A percentile compares a stretch with the other conserved stretches of the same genome.
phyloP scores from a whole-genome alignment of 2,797 vertebrate genomes.

The Macropodus opercularis region DNA sequence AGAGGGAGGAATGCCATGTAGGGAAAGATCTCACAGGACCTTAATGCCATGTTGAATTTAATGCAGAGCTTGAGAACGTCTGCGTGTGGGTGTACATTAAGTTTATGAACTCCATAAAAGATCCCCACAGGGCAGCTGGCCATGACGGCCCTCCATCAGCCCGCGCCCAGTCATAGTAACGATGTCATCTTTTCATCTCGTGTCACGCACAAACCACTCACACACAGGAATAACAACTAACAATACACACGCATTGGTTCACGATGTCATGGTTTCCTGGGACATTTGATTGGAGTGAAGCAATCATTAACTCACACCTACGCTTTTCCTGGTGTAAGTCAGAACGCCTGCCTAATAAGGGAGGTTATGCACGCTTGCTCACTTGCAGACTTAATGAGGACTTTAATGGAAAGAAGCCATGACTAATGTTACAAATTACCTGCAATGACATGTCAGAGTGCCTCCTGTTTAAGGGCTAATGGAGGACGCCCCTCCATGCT shows the following conservation, averaged over 20 bases:
- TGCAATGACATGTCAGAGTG: neutral
- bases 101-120: conserved; percentile 47
- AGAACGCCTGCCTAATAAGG: neutral
- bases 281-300: no score
- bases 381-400: neutral
- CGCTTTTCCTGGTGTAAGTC: neutral
- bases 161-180: conserved; percentile 62
- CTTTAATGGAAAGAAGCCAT: neutral
- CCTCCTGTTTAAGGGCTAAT: neutral
- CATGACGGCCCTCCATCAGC: conserved; percentile 56
- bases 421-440: neutral
- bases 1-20: neutral
- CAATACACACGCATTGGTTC: conserved; percentile 24
- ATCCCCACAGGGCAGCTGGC: conserved; percentile 40
- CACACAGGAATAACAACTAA: conserved; percentile 15
- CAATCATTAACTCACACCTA: neutral
- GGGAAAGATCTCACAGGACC: conserved; percentile 14
- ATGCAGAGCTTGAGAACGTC: conserved; percentile 17
- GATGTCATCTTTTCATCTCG: conserved; percentile 58
- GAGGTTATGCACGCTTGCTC: neutral
- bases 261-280: no score
- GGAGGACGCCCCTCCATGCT: no score
- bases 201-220: neutral
- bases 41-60: conserved; percentile 7
- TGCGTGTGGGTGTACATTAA: conserved; percentile 37